Conservation (phyloP, 2,113 vertebrate species). For the Chloroceryle aenea region DNA sequence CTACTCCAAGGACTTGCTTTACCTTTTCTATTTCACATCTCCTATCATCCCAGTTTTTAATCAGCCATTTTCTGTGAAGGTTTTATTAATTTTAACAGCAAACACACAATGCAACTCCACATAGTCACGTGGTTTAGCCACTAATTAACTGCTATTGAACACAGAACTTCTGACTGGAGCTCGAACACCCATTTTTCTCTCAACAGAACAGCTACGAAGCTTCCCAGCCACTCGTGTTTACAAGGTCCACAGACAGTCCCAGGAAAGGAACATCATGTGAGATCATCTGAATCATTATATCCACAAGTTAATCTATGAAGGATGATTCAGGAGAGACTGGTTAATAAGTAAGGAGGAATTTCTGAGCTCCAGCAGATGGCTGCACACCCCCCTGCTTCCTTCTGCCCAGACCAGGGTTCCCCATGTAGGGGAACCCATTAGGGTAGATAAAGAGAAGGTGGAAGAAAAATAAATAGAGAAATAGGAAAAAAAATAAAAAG, state of each 20-base stretch:
- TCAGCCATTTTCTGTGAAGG: background rate
- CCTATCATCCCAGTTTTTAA: background rate
- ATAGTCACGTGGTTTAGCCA: background rate
- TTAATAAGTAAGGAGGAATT: background rate
- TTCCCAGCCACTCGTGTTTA: background rate
- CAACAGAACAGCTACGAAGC: background rate
- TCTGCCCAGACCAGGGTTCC: background rate
- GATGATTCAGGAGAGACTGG: background rate
- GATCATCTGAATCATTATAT: background rate
- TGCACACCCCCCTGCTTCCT: background rate
- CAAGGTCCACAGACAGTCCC: background rate
- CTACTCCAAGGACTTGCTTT: background rate
- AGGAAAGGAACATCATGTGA: background rate
- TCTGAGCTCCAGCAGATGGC: background rate
- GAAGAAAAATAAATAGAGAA: too few relatives aligned
- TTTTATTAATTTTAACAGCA: slow-evolving; percentile 1
- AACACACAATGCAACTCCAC: background rate
- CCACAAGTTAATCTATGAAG: background rate
- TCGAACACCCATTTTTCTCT: background rate
- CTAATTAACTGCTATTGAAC: background rate
- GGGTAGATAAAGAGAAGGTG: too few relatives aligned
- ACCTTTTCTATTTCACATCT: background rate
- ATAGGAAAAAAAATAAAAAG: too few relatives aligned
- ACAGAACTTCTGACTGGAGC: background rate
- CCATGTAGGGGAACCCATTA: background rate